phyloP scores from a whole-genome alignment of 2,797 vertebrate genomes.

The Poeciliopsis gracilis region DNA sequence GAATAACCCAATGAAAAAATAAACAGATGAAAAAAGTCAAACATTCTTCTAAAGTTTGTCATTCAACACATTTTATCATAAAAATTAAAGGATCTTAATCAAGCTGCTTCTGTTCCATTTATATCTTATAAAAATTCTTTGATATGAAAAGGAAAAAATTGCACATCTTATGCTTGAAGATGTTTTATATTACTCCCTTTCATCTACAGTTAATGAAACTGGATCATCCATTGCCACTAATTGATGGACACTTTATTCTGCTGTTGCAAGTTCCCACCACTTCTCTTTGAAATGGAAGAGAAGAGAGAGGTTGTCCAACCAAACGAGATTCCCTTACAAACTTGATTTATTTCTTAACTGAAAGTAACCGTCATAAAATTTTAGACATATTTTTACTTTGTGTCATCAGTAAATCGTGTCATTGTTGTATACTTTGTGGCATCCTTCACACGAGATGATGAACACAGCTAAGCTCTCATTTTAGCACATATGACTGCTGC shows the following conservation, averaged over 20 bases:
- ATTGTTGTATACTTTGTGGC: not conserved
- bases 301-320: not conserved
- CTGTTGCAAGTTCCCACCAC: slow-evolving; percentile 2
- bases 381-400: slow-evolving; percentile 1
- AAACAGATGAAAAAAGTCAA: not conserved
- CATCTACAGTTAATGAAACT: slow-evolving; percentile 15
- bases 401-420: slow-evolving; percentile 15
- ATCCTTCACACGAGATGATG: not conserved
- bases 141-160: not conserved
- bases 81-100: not conserved
- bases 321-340: slow-evolving; percentile 19
- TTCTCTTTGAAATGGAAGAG: slow-evolving; percentile 24
- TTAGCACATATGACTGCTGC: not conserved
- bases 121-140: not conserved
- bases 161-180: not conserved
- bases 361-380: slow-evolving; percentile 1
- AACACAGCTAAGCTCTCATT: not conserved
- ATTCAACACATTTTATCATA: not conserved
- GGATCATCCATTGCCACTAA: slow-evolving; percentile 3
- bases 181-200: not conserved
- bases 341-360: slow-evolving; percentile 14
- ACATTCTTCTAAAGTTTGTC: not conserved
- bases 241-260: slow-evolving; percentile 5
- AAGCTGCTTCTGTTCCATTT: not conserved
- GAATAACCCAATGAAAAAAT: not conserved